Evolutionary conservation across 2,888 invertebrate genomes (phyloP), one percentile per base, ranked within the genome.

Genomic region (Oscheius sp.): DNA sequence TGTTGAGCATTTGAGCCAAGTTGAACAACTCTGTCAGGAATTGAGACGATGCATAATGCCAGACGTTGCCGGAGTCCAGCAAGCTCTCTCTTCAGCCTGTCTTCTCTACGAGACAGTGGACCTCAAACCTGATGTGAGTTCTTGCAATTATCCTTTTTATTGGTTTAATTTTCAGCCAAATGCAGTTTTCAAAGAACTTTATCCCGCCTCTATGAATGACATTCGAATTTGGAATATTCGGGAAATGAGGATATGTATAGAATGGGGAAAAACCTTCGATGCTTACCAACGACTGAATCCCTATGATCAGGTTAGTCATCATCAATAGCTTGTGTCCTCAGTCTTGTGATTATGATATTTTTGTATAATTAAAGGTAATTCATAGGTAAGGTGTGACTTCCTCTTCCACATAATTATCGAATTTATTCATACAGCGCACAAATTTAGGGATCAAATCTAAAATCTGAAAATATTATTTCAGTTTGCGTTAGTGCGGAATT

Each of bases 141-240:
- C 12, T 24, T 32, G 24, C 33, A 14, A 1, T 24, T 28, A 30
- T 28, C 6, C 14, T 44, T 28, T 28, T n/a, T 9, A 28, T 44
- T 26, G 12, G 12, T 20, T 8, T 28, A 3, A 20, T 38, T 73
- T 82, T 73, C 72, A 84, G 84, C 77, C 75, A 8, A 72, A 71
- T 45, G 82, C 83, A 2, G 50, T 78, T 3, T 85, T 77, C 77
- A 80, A 81, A 67, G 83, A 83, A 61, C 73, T 80, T 38, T 85
- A 82, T 62, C 85, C 83, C 44, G 85, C 85, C n/a, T 82, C 83
- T 9, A 85, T 85, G 85, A 81, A 80, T 62, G 85, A 85, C 72
- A 82, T 85, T 56, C 75, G 85, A 44, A 82, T 83, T 78, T 85
- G 85, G 85, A 85, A 85, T 65, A 85, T 84, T 61, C 77, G 84